Evolutionary conservation across 1,140 invertebrate species (phyloP).

Genomic region (Drosophila repletoides): DNA sequence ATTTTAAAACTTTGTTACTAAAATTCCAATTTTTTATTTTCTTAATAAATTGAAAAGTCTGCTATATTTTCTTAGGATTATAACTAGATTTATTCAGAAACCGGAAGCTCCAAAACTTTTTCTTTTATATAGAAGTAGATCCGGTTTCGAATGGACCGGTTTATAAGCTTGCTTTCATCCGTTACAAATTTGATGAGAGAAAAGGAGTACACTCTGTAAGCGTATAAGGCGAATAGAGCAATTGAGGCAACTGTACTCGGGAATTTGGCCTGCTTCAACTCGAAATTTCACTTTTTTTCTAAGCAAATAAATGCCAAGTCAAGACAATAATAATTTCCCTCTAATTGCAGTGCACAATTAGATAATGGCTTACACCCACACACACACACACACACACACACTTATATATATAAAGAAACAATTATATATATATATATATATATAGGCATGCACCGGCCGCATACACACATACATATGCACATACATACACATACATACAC

Average conservation of each 20-base stretch:
- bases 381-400: background rate
- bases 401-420: background rate
- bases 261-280: slow-evolving; percentile 10
- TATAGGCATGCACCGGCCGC: background rate
- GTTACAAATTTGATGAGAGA: background rate
- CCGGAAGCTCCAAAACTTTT: no score
- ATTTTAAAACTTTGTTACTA: no score
- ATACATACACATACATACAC: background rate
- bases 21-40: no score
- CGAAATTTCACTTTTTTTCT: background rate
- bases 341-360: slow-evolving; percentile 26
- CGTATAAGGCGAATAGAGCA: background rate
- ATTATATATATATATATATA: slow-evolving; percentile 6
- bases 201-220: background rate
- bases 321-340: slow-evolving; percentile 7
- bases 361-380: slow-evolving; percentile 5
- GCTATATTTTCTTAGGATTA: no score
- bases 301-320: background rate
- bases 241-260: slow-evolving; percentile 16
- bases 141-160: no score
- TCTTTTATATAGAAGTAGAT: no score
- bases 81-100: no score
- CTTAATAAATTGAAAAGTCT: no score
- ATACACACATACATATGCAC: background rate
- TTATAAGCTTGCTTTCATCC: no score